These are phyloP conservation scores for Limnephilus marmoratus DNA, from an alignment of 2,888 invertebrate genomes.

Conservation along the genomic window DNA sequence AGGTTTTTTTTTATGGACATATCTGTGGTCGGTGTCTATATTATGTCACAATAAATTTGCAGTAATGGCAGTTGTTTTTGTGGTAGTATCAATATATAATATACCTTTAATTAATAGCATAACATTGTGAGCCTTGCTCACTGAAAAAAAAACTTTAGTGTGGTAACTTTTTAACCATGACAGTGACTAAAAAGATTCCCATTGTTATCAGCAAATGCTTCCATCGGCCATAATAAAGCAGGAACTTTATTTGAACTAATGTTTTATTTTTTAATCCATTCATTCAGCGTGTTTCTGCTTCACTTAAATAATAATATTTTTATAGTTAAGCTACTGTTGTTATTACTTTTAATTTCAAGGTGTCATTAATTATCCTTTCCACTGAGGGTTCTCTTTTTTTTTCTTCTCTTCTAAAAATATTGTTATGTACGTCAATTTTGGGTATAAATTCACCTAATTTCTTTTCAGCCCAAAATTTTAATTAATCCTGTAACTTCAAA, in stretches of 20 bases:
- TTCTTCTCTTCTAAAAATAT: background rate
- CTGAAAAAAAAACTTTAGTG: background rate
- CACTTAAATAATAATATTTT: background rate
- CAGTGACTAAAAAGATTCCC: background rate
- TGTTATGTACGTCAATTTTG: no score
- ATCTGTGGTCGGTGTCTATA: no score
- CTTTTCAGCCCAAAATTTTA: background rate
- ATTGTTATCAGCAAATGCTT: background rate
- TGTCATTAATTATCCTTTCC: background rate
- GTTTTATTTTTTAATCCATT: background rate
- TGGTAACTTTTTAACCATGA: background rate
- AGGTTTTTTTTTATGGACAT: no score
- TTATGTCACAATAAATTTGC: no score
- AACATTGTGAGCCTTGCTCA: background rate
- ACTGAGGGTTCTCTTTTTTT: background rate
- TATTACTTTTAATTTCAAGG: background rate
- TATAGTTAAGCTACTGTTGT: background rate
- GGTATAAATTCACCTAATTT: background rate
- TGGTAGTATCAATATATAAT: background rate
- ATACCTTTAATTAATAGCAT: background rate
- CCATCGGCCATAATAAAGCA: background rate
- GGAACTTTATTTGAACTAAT: background rate
- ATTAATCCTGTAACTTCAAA: no score
- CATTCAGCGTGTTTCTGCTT: background rate
- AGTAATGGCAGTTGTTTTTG: background rate